Conservation (phyloP, 1,140 invertebrate species). For the Macrosteles quadrilineatus region DNA sequence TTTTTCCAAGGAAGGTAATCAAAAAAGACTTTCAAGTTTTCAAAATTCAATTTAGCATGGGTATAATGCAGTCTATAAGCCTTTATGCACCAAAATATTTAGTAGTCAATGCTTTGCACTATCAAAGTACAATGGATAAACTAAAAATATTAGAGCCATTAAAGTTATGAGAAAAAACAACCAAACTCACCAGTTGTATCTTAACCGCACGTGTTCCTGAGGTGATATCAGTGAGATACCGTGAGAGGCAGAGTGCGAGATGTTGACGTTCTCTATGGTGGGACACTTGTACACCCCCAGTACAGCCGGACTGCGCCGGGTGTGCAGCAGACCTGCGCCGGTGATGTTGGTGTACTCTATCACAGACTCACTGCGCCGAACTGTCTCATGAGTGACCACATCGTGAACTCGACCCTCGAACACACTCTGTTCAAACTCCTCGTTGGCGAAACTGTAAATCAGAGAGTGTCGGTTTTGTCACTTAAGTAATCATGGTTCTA, state of each 20-base stretch:
- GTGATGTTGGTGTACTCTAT: constrained; percentile 84
- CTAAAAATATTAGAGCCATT: no score
- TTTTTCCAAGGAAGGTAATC: no score
- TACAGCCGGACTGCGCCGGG: constrained; percentile 90
- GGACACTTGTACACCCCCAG: constrained; percentile 87
- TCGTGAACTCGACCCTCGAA: constrained; percentile 83
- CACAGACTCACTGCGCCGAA: constrained; percentile 67
- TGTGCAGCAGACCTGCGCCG: constrained; percentile 96
- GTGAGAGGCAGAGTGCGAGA: constrained; percentile 84
- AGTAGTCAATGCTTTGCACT: no score
- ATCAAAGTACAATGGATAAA: no score
- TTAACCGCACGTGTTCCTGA: constrained; percentile 59
- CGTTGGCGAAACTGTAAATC: constrained; percentile 75
- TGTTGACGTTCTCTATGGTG: constrained; percentile 76
- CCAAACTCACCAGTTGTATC: constrained; percentile 54
- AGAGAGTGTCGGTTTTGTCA: no score
- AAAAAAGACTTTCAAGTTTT: no score
- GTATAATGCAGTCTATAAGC: no score
- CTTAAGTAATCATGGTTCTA: no score
- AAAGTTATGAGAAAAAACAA: no score
- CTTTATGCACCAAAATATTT: no score
- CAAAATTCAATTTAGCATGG: no score
- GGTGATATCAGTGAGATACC: constrained; percentile 92
- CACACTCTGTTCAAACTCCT: constrained; percentile 84
- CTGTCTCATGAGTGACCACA: constrained; percentile 70